A percentile compares a stretch with the other conserved stretches of the same genome.
These are phyloP conservation scores for Rhamnusium bicolor DNA, from an alignment of 2,888 invertebrate genomes.

Conservation along the genomic window DNA sequence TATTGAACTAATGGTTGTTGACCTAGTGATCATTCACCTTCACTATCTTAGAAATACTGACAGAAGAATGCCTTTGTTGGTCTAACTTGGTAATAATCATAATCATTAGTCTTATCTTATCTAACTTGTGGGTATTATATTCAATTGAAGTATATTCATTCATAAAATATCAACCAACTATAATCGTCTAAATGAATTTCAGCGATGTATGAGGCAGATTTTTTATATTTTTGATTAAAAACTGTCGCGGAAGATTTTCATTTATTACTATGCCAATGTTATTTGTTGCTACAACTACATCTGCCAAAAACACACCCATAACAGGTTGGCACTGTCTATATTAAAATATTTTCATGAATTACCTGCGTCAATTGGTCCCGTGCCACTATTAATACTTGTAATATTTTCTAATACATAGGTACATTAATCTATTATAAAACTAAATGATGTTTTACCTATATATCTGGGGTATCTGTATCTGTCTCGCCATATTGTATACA, in stretches of 20 bases:
- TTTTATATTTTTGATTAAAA: neutral
- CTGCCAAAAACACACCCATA: neutral
- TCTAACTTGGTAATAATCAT: no score
- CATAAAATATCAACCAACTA: neutral
- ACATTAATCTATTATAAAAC: neutral
- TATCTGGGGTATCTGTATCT: constrained; percentile 59
- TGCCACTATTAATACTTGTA: neutral
- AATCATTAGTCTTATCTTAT: no score
- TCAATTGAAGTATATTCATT: neutral
- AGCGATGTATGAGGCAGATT: no score
- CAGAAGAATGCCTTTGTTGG: no score
- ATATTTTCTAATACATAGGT: neutral
- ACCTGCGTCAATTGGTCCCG: neutral
- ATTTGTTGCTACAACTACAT: neutral
- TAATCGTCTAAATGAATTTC: no score
- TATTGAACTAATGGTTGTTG: no score
- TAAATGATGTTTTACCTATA: constrained; percentile 54
- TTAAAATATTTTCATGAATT: constrained; percentile 2
- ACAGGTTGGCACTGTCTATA: neutral
- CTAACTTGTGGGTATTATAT: no score
- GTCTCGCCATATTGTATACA: constrained; percentile 60
- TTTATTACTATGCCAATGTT: neutral
- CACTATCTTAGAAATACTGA: no score
- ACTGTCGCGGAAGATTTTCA: neutral
- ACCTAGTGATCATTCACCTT: no score